phyloP scores from a whole-genome alignment of 2,797 vertebrate genomes.

The Paratrypauchen microcephalus region DNA sequence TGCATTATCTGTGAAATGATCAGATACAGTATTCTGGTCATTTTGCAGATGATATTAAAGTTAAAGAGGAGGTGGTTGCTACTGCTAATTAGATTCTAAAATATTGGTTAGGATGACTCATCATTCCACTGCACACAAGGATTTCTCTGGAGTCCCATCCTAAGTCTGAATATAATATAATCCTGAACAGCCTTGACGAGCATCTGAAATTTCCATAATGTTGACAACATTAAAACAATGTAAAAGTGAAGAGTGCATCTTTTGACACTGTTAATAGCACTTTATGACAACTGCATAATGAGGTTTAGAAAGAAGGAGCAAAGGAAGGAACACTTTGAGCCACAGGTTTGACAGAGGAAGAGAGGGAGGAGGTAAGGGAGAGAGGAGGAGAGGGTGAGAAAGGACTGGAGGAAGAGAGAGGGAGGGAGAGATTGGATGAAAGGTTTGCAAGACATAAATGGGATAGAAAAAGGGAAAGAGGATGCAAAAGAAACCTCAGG shows the following conservation, averaged over 20 bases:
- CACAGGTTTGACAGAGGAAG: background rate
- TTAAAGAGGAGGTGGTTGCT: too few species aligned
- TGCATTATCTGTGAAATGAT: too few species aligned
- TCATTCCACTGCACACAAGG: too few species aligned
- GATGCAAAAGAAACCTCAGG: background rate
- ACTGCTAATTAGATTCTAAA: too few species aligned
- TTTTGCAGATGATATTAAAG: too few species aligned
- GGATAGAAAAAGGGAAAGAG: too few species aligned
- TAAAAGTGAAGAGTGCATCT: conserved; percentile 10
- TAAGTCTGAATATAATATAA: background rate
- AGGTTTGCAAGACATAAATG: too few species aligned
- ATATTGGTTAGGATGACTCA: too few species aligned
- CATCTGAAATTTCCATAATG: conserved; percentile 20
- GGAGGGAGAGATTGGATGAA: background rate
- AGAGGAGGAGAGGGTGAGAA: background rate
- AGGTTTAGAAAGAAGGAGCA: conserved; percentile 15
- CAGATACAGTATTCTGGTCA: too few species aligned
- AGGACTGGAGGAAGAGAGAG: background rate
- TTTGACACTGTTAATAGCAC: conserved; percentile 34
- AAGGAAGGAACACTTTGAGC: background rate
- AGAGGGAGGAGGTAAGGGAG: too few species aligned
- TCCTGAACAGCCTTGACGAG: background rate
- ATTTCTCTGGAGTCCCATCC: too few species aligned
- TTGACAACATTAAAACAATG: conserved; percentile 42
- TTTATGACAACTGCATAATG: conserved; percentile 45